phyloP scores from a whole-genome alignment of 2,888 invertebrate species.

The Mayetiola destructor region DNA sequence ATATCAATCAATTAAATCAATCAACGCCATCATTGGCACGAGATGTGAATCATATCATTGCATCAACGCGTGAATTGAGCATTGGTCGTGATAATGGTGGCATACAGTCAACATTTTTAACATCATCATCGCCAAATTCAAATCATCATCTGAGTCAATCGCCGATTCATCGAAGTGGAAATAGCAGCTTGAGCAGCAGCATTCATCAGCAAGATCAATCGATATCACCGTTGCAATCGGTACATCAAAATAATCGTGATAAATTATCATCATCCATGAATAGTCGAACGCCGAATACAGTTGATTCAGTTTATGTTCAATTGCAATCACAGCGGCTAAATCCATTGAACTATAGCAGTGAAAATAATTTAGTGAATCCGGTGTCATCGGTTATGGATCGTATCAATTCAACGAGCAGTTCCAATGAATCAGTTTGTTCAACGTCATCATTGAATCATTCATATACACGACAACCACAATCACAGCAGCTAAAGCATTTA shows the following conservation, averaged over 20 bases:
- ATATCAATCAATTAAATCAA: conserved; percentile 23
- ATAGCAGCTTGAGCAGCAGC: conserved; percentile 18
- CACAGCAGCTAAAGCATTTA: neutral
- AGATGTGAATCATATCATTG: conserved; percentile 14
- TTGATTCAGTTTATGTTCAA: conserved; percentile 15
- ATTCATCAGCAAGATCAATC: conserved; percentile 2
- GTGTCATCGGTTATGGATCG: conserved; percentile 22
- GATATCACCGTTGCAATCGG: conserved; percentile 12
- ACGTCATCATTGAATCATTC: conserved; percentile 46
- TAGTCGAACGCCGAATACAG: neutral
- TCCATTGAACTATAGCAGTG: conserved; percentile 15
- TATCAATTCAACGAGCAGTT: conserved; percentile 53
- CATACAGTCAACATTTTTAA: conserved; percentile 16
- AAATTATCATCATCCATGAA: neutral
- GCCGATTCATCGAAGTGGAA: conserved; percentile 11
- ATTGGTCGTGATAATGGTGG: conserved; percentile 20
- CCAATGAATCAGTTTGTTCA: conserved; percentile 71
- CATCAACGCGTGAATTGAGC: conserved; percentile 19
- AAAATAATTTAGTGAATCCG: conserved; percentile 16
- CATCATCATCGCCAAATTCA: conserved; percentile 1
- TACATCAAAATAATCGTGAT: conserved; percentile 17
- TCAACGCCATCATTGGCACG: conserved; percentile 18
- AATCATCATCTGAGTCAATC: conserved; percentile 9
- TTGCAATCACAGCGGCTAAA: conserved; percentile 16
- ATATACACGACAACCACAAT: conserved; percentile 23